A percentile compares a stretch with the other conserved stretches of the same genome.
Conservation (phyloP, 64 coral and sea anemone species). For the Dendronephthya gigantea region DNA sequence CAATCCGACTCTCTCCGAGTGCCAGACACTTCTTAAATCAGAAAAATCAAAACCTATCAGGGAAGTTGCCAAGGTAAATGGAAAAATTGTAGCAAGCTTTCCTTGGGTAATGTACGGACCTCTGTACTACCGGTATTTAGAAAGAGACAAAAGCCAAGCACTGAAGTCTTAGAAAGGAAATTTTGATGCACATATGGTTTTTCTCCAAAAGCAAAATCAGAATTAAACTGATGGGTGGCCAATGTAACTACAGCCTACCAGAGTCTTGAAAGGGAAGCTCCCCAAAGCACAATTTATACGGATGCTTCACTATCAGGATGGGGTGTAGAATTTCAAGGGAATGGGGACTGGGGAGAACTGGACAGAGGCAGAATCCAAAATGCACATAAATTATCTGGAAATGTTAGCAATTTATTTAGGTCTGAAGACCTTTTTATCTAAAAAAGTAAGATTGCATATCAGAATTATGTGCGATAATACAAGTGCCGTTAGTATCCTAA, state of each 20-base stretch:
- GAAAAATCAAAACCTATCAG: neutral
- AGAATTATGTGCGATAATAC: neutral
- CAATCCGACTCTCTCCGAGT: neutral
- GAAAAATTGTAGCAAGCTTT: constrained; percentile 29
- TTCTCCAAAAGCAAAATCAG: constrained; percentile 4
- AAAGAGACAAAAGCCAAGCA: constrained; percentile 21
- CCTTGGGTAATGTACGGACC: constrained; percentile 30
- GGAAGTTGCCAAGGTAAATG: constrained; percentile 27
- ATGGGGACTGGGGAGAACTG: no score
- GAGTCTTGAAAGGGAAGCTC: no score
- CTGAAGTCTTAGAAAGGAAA: neutral
- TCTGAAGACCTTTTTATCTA: neutral
- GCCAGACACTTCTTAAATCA: neutral
- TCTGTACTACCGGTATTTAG: constrained; percentile 18
- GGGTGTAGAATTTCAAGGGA: no score
- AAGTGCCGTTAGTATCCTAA: constrained; percentile 14
- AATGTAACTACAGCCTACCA: no score
- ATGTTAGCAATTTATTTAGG: no score
- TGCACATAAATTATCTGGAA: neutral
- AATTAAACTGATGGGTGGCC: no score
- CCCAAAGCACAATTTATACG: no score
- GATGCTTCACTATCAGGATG: no score
- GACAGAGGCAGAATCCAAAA: no score
- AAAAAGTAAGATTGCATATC: no score
- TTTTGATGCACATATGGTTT: constrained; percentile 34